Percentiles rank a stretch among this genome's conserved stretches.
phyloP scores from a whole-genome alignment of 2,888 invertebrate genomes.

The Heliconius erato region DNA sequence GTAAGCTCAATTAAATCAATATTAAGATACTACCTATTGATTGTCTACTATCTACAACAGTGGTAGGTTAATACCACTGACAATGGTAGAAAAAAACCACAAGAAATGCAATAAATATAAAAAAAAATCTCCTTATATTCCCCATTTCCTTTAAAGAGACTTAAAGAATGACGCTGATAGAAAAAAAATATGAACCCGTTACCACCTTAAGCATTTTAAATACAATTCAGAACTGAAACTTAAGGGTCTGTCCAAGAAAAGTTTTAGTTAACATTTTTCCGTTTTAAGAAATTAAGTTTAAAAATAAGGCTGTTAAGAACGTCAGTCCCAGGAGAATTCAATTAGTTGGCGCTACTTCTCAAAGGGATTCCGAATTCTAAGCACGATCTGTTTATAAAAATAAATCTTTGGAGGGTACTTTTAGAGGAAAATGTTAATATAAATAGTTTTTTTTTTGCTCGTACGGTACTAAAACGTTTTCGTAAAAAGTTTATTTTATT shows the following conservation, averaged over 20 bases:
- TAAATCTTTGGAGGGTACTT: constrained; percentile 18
- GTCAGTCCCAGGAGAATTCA: constrained; percentile 34
- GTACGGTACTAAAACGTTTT: not conserved
- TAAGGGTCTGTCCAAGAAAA: not conserved
- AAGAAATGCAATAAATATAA: too few species aligned
- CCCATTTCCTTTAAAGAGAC: too few species aligned
- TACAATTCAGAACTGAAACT: not conserved
- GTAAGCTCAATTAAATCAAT: too few species aligned
- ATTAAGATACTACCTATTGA: too few species aligned
- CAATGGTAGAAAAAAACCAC: too few species aligned
- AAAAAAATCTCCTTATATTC: too few species aligned
- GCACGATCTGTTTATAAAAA: constrained; percentile 25
- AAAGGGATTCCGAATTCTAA: constrained; percentile 33
- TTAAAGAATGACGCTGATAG: not conserved
- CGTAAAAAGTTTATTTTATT: too few species aligned
- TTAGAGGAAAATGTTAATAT: constrained; percentile 13
- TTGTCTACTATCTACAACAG: too few species aligned
- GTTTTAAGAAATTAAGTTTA: constrained; percentile 19
- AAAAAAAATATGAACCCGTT: not conserved
- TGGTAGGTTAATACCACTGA: too few species aligned
- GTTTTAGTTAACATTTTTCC: constrained; percentile 16
- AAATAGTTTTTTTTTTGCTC: constrained; percentile 1
- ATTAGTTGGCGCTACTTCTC: constrained; percentile 35
- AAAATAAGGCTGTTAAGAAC: constrained; percentile 34
- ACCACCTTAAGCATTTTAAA: not conserved